Percentiles rank a stretch among this genome's conserved stretches.
Evolutionary conservation across 2,888 invertebrate species (phyloP).

Genomic region (Drosophila nigricruria): DNA sequence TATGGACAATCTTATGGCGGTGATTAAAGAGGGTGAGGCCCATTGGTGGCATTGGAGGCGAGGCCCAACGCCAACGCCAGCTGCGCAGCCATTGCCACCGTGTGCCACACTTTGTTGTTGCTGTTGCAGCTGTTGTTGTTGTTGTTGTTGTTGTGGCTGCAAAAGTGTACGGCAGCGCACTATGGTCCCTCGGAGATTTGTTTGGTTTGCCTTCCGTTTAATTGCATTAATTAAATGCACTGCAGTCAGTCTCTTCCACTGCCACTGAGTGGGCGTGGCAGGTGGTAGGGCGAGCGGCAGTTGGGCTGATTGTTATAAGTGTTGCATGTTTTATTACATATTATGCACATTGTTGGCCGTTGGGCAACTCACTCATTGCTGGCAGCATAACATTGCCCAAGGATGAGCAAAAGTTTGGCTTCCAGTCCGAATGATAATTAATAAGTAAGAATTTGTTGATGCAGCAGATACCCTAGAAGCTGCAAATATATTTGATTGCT

Average conservation of each 20-base stretch:
- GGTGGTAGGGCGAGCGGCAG: neutral
- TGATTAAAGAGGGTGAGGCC: constrained; percentile 74
- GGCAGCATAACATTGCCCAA: neutral
- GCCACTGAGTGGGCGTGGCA: constrained; percentile 28
- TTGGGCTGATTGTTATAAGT: constrained; percentile 7
- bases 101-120: constrained; percentile 62
- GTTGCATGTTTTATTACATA: constrained; percentile 34
- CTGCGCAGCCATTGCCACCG: constrained; percentile 62
- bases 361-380: neutral
- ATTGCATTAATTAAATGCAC: constrained; percentile 74
- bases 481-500: neutral
- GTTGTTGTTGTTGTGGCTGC: constrained; percentile 18
- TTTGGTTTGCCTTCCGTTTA: constrained; percentile 67
- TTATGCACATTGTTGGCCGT: constrained; percentile 42
- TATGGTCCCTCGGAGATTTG: constrained; percentile 45
- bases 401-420: constrained; percentile 11
- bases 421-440: neutral
- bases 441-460: neutral
- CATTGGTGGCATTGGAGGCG: constrained; percentile 55
- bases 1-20: constrained; percentile 79
- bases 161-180: constrained; percentile 42
- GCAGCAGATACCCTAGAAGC: neutral
- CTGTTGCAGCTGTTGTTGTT: neutral
- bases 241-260: constrained; percentile 35
- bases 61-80: constrained; percentile 59